These are phyloP conservation scores for Tetropium fuscum DNA, from an alignment of 2,888 invertebrate genomes.

Conservation along the genomic window DNA sequence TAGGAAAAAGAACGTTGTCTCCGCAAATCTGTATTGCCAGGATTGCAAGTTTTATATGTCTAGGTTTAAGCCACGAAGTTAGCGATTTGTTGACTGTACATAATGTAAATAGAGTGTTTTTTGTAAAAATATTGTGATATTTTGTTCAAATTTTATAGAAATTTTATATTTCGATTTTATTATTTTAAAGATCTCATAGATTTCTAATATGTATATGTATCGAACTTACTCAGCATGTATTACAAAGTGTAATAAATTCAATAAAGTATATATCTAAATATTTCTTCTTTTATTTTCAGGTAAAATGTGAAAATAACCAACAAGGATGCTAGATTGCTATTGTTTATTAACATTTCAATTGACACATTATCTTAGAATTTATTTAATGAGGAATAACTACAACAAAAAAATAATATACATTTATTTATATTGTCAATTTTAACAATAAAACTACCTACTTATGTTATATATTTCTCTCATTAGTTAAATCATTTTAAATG, in stretches of 20 bases:
- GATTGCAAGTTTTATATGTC: constrained; percentile 96
- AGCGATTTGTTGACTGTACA: constrained; percentile 31
- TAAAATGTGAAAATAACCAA: background rate
- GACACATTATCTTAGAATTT: constrained; percentile 40
- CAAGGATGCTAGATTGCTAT: constrained; percentile 29
- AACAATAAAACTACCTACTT: constrained; percentile 21
- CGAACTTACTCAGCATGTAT: constrained; percentile 12
- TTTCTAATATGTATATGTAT: constrained; percentile 30
- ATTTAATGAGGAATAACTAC: constrained; percentile 32
- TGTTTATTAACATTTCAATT: constrained; percentile 50
- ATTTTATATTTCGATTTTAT: constrained; percentile 40
- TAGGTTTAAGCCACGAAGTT: constrained; percentile 75
- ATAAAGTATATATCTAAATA: constrained; percentile 1
- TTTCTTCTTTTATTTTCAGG: background rate
- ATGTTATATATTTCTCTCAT: constrained; percentile 4
- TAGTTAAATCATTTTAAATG: background rate
- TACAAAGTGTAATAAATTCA: constrained; percentile 14
- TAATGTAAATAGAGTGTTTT: constrained; percentile 21
- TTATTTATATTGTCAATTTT: constrained; percentile 27
- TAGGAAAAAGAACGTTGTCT: constrained; percentile 83
- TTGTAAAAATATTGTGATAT: constrained; percentile 47
- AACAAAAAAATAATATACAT: constrained; percentile 37
- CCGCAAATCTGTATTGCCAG: constrained; percentile 85
- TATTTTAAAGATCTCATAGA: constrained; percentile 38
- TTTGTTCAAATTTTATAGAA: constrained; percentile 45